These are phyloP conservation scores for Conops quadrifasciatus DNA, from an alignment of 2,888 invertebrate species.

Conservation along the genomic window DNA sequence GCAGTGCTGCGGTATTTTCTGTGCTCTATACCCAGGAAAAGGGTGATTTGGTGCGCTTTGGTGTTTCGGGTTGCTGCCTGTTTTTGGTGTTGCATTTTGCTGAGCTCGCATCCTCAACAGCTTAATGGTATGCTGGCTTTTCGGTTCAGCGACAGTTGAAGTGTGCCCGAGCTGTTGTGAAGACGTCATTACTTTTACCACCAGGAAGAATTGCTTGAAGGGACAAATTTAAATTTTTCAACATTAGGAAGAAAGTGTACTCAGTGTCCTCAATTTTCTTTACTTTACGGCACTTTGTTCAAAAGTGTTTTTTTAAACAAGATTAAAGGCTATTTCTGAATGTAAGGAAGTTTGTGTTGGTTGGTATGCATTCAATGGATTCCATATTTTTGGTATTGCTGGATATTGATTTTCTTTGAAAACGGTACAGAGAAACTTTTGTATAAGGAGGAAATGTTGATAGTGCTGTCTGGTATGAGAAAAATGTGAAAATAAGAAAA, in stretches of 20 bases:
- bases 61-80: slow-evolving; percentile 23
- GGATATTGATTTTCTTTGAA: too few species aligned
- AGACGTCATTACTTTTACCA: slow-evolving; percentile 44
- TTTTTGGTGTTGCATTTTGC: slow-evolving; percentile 1
- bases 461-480: too few species aligned
- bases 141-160: slow-evolving; percentile 45
- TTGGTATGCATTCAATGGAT: too few species aligned
- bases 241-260: too few species aligned
- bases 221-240: slow-evolving; percentile 1
- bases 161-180: slow-evolving; percentile 50
- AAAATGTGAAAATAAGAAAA: too few species aligned
- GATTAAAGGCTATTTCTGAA: too few species aligned
- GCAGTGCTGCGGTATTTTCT: slow-evolving; percentile 12
- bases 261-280: background rate
- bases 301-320: background rate
- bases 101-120: slow-evolving; percentile 1
- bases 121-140: slow-evolving; percentile 35
- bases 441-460: too few species aligned
- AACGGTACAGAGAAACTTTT: too few species aligned
- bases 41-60: slow-evolving; percentile 30
- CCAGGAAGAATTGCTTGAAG: background rate
- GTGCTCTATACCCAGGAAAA: slow-evolving; percentile 30
- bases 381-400: too few species aligned
- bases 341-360: too few species aligned
- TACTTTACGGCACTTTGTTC: background rate